Base-by-base conservation (phyloP, 2,797 vertebrate genomes). In the Myripristis murdjan region DNA sequence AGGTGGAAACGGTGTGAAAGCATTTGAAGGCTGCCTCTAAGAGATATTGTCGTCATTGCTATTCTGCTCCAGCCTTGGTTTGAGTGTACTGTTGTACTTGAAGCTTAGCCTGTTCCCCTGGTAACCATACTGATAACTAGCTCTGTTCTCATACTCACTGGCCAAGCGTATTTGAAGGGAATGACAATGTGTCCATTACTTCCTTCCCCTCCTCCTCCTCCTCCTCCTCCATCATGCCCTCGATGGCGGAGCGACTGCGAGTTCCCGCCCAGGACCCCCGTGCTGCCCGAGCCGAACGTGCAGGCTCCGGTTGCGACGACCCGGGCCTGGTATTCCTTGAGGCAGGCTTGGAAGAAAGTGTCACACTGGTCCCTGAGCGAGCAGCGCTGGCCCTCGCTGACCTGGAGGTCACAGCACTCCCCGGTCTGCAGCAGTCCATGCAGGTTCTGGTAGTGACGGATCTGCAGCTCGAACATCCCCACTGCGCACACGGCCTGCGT, bases 271-370 rank as follows among this genome's bases (percentile, higher is more conserved):
- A 96, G 92, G 69, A 95, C 58, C 3, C 88, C 87, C 0, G 95
- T 95, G 75, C 58, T 86, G 70, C 91, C 93, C 0, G 88, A 81
- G 2, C 95, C 95, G 1, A 95, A 94, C 7, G 93, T 94, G 74
- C 95, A 96, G 23, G 92, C 0, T 48, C 95, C 94, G 0, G 80
- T 89, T 0, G 93, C 82, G 4, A 69, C 15, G 0, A 95, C 93
- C 5, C 95, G 92, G 54, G 89, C 83, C 89, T 96, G 95, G 83
- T 96, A 96, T 87, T 96, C 95, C 91, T 96, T 96, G 31, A 96
- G 93, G 73, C 95, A 96, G 69, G 90, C 93, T 26, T 83, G 90
- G 81, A 96, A 95, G 70, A 92, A 95, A 11, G 94, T 95, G 76
- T 93, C 94, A 67, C 95, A 96, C 26, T 93, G 93, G 76, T 93